Percentiles rank a stretch among this genome's conserved stretches.
Conservation (phyloP, 2,797 vertebrate species). For the Coranthus polyacanthus region DNA sequence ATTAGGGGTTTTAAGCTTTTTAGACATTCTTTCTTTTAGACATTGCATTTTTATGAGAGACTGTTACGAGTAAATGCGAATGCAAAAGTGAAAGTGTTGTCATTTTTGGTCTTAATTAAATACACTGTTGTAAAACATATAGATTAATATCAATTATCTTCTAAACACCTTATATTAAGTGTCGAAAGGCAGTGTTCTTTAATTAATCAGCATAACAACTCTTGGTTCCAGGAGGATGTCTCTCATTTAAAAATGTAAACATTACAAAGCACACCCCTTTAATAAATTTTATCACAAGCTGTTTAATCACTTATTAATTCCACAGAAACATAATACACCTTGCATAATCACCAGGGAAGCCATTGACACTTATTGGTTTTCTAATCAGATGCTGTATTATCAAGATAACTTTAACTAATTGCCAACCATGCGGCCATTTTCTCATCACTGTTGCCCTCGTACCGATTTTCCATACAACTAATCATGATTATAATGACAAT, state of each 20-base stretch:
- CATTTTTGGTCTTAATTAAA: constrained; percentile 12
- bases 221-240: neutral
- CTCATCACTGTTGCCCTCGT: constrained; percentile 56
- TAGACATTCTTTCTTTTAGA: no score
- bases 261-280: constrained; percentile 24
- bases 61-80: no score
- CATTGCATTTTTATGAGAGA: no score
- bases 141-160: neutral
- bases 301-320: constrained; percentile 70
- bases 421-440: constrained; percentile 66
- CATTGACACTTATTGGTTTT: constrained; percentile 69
- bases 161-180: neutral
- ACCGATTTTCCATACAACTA: constrained; percentile 65
- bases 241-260: constrained; percentile 41
- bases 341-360: constrained; percentile 62
- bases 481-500: constrained; percentile 40
- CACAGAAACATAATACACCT: constrained; percentile 47
- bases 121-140: neutral
- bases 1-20: no score
- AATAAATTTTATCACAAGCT: constrained; percentile 52
- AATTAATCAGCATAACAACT: constrained; percentile 7
- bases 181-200: constrained; percentile 10
- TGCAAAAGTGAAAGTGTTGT: no score
- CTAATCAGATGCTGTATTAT: constrained; percentile 69
- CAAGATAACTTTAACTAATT: constrained; percentile 75